These are phyloP conservation scores for Porites lutea DNA, from an alignment of 64 coral and sea anemone genomes.

Conservation along the genomic window DNA sequence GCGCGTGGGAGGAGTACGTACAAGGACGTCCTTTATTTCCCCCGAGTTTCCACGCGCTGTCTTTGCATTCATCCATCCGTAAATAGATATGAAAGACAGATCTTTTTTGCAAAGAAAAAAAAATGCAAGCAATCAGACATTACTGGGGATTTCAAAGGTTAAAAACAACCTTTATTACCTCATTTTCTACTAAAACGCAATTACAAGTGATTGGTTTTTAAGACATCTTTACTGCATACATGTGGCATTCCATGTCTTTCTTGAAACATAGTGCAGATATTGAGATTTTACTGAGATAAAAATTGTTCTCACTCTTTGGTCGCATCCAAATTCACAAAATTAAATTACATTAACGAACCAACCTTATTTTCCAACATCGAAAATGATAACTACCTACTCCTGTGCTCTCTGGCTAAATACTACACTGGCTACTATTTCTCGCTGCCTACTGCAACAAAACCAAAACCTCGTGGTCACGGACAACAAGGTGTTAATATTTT, in stretches of 20 bases:
- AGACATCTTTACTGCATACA: neutral
- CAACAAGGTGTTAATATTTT: neutral
- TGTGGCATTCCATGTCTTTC: neutral
- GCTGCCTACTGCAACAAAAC: constrained; percentile 23
- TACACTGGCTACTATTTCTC: neutral
- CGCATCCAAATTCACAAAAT: neutral
- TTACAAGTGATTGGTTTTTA: neutral
- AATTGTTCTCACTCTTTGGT: neutral
- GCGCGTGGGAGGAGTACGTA: too few species aligned
- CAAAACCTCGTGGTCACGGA: neutral
- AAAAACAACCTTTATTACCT: constrained; percentile 17
- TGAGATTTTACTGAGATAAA: neutral
- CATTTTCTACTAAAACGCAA: constrained; percentile 36
- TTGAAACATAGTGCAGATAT: neutral
- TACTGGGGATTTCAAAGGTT: neutral
- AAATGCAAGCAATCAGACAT: neutral
- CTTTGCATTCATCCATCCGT: too few species aligned
- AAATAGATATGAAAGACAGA: too few species aligned
- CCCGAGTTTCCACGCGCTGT: too few species aligned
- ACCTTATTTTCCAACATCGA: neutral
- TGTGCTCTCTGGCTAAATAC: neutral
- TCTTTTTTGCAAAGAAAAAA: neutral
- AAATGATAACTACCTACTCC: constrained; percentile 19
- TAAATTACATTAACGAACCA: neutral
- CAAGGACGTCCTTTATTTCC: too few species aligned